Conservation (phyloP, 2,888 invertebrate species). For the Plusia festucae region DNA sequence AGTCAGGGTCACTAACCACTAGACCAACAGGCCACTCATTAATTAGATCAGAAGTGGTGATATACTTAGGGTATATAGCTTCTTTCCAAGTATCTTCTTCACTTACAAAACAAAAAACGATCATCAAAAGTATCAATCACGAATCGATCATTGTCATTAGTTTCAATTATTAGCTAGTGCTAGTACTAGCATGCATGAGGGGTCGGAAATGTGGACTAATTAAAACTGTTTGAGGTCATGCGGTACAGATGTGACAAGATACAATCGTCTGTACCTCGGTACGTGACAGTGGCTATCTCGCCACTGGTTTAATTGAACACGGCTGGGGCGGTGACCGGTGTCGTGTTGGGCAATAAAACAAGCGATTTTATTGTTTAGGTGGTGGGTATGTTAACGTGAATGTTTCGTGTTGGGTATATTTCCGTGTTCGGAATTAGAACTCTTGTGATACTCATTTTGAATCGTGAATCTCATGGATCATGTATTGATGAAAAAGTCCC, state of each 20-base stretch:
- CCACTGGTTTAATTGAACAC: conserved; percentile 81
- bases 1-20: too few species aligned
- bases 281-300: conserved; percentile 81
- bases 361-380: conserved; percentile 21
- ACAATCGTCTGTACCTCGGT: conserved; percentile 71
- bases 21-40: too few species aligned
- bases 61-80: too few species aligned
- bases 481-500: too few species aligned
- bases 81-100: too few species aligned
- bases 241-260: conserved; percentile 79
- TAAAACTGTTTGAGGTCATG: conserved; percentile 66
- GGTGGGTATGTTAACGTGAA: neutral
- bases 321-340: conserved; percentile 66
- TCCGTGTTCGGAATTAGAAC: too few species aligned
- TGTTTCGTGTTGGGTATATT: neutral
- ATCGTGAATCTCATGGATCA: too few species aligned
- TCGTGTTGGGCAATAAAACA: conserved; percentile 34
- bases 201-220: conserved; percentile 63
- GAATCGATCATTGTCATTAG: conserved; percentile 40
- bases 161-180: conserved; percentile 35
- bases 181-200: conserved; percentile 39
- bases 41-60: too few species aligned
- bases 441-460: too few species aligned
- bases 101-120: conserved; percentile 5
- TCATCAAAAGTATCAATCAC: conserved; percentile 19